Evolutionary conservation across 2,797 vertebrate species (phyloP).

Genomic region (Bradypodion pumilum): DNA sequence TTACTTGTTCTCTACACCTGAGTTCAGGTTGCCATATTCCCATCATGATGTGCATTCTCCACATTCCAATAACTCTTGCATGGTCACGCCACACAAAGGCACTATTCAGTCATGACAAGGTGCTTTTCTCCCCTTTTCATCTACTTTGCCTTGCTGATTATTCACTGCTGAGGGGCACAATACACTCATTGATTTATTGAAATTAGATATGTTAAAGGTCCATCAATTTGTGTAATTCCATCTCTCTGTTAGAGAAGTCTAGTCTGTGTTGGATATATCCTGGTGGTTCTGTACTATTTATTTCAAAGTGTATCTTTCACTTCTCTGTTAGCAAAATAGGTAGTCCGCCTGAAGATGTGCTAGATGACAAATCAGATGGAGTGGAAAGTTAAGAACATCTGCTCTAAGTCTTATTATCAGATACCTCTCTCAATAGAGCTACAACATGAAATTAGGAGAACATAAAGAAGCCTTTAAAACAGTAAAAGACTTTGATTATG

Average conservation of each 20-base stretch:
- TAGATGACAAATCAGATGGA: neutral
- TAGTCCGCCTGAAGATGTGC: neutral
- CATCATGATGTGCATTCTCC: constrained; percentile 26
- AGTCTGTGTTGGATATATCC: neutral
- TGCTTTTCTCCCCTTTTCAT: constrained; percentile 44
- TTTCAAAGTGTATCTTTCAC: constrained; percentile 3
- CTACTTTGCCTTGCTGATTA: constrained; percentile 34
- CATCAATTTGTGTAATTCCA: constrained; percentile 30
- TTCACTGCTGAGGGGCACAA: constrained; percentile 42
- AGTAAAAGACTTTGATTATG: constrained; percentile 37
- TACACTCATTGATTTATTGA: constrained; percentile 54
- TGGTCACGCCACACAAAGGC: constrained; percentile 49
- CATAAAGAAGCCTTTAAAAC: constrained; percentile 2
- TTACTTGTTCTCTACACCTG: neutral
- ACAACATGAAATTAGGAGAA: constrained; percentile 35
- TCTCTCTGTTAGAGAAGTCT: constrained; percentile 22
- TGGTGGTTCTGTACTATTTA: neutral
- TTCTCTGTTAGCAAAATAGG: neutral
- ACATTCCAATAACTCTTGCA: constrained; percentile 35
- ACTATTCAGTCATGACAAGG: constrained; percentile 49
- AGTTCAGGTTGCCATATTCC: constrained; percentile 27
- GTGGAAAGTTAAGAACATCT: neutral
- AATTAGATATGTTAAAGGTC: constrained; percentile 50
- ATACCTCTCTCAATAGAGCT: constrained; percentile 18
- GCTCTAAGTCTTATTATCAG: neutral